Evolutionary conservation across 2,797 vertebrate genomes (phyloP).

Genomic region (Myoxocephalus aenaeus): DNA sequence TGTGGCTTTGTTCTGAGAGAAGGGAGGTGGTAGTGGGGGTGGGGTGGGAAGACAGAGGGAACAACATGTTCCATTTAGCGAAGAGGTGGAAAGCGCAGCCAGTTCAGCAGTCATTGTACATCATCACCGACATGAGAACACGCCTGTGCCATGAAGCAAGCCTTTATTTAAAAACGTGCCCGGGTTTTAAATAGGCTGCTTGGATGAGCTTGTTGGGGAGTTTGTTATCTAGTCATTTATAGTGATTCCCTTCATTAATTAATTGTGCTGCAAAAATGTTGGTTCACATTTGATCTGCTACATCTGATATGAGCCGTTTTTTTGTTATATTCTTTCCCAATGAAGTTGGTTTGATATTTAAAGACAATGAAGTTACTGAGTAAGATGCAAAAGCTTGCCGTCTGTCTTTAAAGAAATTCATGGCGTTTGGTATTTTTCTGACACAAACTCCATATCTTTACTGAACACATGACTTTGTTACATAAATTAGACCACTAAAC

Average conservation of each 20-base stretch:
- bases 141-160: neutral
- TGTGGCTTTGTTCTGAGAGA: conserved; percentile 25
- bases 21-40: conserved; percentile 10
- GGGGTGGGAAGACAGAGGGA: conserved; percentile 38
- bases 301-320: neutral
- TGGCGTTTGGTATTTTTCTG: neutral
- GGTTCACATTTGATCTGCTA: neutral
- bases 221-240: neutral
- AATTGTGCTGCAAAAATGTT: neutral
- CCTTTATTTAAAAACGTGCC: neutral
- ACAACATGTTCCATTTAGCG: conserved; percentile 73
- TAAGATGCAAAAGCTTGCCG: neutral
- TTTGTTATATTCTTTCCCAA: neutral
- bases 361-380: neutral
- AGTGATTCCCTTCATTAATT: neutral
- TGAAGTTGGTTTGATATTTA: neutral
- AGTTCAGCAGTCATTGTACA: conserved; percentile 11
- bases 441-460: neutral
- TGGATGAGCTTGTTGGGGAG: neutral
- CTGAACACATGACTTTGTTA: neutral
- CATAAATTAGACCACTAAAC: neutral
- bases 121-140: conserved; percentile 18
- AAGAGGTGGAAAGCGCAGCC: conserved; percentile 27
- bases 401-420: neutral
- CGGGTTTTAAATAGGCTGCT: neutral